Percentiles rank a stretch among this genome's conserved stretches.
These are phyloP conservation scores for Psylliodes chrysocephalus DNA, from an alignment of 2,888 invertebrate species.

Conservation along the genomic window DNA sequence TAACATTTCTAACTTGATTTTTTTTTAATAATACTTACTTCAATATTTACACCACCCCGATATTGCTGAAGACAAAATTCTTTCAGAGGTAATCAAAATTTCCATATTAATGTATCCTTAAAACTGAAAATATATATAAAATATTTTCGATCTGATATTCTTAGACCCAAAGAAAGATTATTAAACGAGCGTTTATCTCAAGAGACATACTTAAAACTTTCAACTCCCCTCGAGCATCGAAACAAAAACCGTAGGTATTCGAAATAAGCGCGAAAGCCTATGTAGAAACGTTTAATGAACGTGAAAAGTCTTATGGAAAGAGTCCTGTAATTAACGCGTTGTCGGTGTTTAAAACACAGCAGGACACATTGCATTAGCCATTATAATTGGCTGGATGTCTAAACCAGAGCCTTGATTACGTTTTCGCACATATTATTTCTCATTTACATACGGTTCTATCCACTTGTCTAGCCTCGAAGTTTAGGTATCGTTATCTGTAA, in stretches of 20 bases:
- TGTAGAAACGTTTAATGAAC: constrained; percentile 4
- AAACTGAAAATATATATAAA: too few species aligned
- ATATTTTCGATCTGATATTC: too few species aligned
- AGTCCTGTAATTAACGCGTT: constrained; percentile 22
- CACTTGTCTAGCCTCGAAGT: background rate
- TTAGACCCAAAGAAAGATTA: background rate
- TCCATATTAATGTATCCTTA: too few species aligned
- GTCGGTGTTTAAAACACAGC: constrained; percentile 17
- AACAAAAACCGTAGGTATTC: background rate
- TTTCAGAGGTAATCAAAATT: too few species aligned
- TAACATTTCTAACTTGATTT: too few species aligned
- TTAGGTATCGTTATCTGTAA: background rate
- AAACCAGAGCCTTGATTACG: constrained; percentile 13
- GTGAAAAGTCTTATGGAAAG: constrained; percentile 13
- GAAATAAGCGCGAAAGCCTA: background rate
- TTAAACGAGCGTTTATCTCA: background rate
- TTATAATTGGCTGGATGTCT: constrained; percentile 18
- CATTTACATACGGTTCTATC: background rate
- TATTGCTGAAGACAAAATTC: too few species aligned
- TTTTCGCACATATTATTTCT: constrained; percentile 10
- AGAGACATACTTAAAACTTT: constrained; percentile 16
- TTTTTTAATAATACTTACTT: too few species aligned
- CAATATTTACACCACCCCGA: too few species aligned
- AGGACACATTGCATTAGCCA: constrained; percentile 18
- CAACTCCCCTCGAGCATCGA: background rate